Evolutionary conservation across 2,888 invertebrate genomes (phyloP).

Genomic region (Smittia sp.): DNA sequence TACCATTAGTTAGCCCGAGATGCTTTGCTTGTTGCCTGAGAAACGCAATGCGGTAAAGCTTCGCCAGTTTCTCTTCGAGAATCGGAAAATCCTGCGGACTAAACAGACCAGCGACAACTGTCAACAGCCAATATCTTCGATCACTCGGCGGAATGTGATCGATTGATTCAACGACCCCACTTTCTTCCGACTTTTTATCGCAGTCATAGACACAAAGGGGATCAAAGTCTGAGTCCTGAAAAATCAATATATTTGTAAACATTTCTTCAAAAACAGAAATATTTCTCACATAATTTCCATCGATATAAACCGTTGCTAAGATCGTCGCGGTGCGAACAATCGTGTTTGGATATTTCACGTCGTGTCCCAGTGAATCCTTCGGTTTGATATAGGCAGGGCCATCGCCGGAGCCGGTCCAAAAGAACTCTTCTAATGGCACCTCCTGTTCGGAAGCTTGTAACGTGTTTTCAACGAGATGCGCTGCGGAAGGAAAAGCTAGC

Average conservation of each 20-base stretch:
- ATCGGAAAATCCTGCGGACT: constrained; percentile 60
- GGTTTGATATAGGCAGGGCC: constrained; percentile 59
- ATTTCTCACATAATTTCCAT: constrained; percentile 52
- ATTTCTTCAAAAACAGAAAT: constrained; percentile 44
- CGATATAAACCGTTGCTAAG: constrained; percentile 67
- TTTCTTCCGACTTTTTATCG: constrained; percentile 42
- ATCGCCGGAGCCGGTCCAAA: constrained; percentile 86
- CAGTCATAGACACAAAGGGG: constrained; percentile 47
- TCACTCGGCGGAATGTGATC: constrained; percentile 55
- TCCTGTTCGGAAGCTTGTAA: constrained; percentile 47
- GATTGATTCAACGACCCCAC: constrained; percentile 47
- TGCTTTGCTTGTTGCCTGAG: constrained; percentile 79
- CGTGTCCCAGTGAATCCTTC: constrained; percentile 48
- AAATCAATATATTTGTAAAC: constrained; percentile 10
- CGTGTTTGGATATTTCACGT: constrained; percentile 52
- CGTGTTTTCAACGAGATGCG: constrained; percentile 36
- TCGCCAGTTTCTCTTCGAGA: constrained; percentile 71
- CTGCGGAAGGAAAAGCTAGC: constrained; percentile 10
- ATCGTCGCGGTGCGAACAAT: constrained; percentile 67
- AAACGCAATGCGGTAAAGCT: constrained; percentile 77
- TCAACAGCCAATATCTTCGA: constrained; percentile 76
- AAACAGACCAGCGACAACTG: constrained; percentile 63
- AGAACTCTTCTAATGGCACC: constrained; percentile 71
- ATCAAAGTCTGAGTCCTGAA: constrained; percentile 47
- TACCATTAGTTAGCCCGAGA: constrained; percentile 65